These are phyloP conservation scores for Coenonympha glycerion DNA, from an alignment of 2,888 invertebrate genomes.

Conservation along the genomic window DNA sequence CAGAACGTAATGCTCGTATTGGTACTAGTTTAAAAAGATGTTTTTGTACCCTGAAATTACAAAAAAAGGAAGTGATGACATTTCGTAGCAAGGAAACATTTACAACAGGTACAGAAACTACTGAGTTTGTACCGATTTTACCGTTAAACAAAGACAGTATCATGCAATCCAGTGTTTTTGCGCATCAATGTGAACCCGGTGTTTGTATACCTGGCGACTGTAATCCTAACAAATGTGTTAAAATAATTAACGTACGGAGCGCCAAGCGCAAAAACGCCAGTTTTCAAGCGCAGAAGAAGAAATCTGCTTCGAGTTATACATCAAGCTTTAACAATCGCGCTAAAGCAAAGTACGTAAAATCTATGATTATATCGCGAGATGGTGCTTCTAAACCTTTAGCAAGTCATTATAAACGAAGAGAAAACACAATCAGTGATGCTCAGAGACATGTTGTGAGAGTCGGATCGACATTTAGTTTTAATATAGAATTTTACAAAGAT, in stretches of 20 bases:
- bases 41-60: constrained; percentile 40
- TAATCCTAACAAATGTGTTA: constrained; percentile 36
- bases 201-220: constrained; percentile 38
- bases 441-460: constrained; percentile 27
- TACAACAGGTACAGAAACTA: background rate
- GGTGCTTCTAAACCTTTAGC: constrained; percentile 9
- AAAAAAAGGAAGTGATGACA: constrained; percentile 19
- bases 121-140: constrained; percentile 23
- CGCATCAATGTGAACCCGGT: constrained; percentile 40
- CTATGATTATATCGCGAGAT: constrained; percentile 8
- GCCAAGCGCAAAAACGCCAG: constrained; percentile 15
- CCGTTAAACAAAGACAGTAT: background rate
- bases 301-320: constrained; percentile 35
- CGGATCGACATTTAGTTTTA: constrained; percentile 31
- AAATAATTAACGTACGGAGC: constrained; percentile 33
- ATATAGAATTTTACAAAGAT: constrained; percentile 31
- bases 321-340: constrained; percentile 22
- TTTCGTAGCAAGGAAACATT: too few relatives aligned
- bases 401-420: constrained; percentile 1
- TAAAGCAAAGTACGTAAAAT: constrained; percentile 35
- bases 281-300: constrained; percentile 28
- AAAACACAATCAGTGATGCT: background rate
- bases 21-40: constrained; percentile 36
- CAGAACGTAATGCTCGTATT: too few relatives aligned
- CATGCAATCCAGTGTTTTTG: constrained; percentile 20